Conservation (phyloP, 2,113 vertebrate genomes). For the Scytalopus superciliaris region DNA sequence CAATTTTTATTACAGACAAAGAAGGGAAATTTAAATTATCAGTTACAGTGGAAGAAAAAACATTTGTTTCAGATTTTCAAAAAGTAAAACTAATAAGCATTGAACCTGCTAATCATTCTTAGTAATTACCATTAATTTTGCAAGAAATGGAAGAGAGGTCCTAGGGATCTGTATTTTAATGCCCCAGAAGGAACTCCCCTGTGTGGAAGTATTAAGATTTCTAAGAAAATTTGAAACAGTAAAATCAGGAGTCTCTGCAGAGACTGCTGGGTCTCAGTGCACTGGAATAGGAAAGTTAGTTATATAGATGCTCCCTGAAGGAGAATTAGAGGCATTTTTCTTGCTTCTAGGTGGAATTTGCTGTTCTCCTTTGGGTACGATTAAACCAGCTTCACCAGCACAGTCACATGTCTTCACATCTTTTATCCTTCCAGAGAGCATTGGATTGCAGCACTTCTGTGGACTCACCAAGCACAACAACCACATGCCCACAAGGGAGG, state of each 20-base stretch:
- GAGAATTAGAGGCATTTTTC: conserved; percentile 35
- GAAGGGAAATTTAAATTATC: conserved; percentile 95
- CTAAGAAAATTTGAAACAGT: neutral
- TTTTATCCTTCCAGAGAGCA: neutral
- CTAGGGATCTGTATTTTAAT: conserved; percentile 20
- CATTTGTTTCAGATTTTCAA: conserved; percentile 83
- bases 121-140: conserved; percentile 73
- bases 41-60: conserved; percentile 75
- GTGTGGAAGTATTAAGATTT: conserved; percentile 1
- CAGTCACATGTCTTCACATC: neutral
- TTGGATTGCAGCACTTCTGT: neutral
- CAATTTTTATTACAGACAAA: conserved; percentile 98
- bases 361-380: neutral
- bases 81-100: conserved; percentile 74
- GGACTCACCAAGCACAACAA: neutral
- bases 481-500: neutral
- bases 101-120: conserved; percentile 71
- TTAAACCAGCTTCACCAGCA: conserved; percentile 10
- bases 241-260: conserved; percentile 1
- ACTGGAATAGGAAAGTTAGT: conserved; percentile 30
- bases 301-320: conserved; percentile 35
- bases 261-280: neutral
- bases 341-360: conserved; percentile 22
- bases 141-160: conserved; percentile 8
- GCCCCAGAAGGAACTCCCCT: conserved; percentile 22